Conservation (phyloP, 2,797 vertebrate species). For the Fratercula arctica region DNA sequence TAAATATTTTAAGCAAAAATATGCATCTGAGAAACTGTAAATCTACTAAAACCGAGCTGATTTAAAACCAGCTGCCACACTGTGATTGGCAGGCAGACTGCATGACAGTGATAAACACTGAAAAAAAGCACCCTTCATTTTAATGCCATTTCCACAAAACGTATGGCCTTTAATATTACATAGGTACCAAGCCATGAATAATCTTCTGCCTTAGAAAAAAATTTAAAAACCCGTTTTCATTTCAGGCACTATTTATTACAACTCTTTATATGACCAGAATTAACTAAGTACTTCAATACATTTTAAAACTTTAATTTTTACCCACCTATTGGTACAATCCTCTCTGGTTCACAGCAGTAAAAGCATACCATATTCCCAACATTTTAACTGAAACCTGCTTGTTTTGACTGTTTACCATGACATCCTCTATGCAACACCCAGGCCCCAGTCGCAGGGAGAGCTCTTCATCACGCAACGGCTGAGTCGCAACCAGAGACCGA, state of each 20-base stretch:
- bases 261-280: background rate
- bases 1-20: background rate
- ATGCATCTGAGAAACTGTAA: background rate
- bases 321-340: conserved; percentile 87
- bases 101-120: background rate
- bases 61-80: background rate
- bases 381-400: conserved; percentile 68
- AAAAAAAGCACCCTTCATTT: background rate
- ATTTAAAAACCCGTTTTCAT: background rate
- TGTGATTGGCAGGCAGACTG: background rate
- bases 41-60: background rate
- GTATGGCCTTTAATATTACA: background rate
- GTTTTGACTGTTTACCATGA: background rate
- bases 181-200: background rate
- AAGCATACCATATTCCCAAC: conserved; percentile 89
- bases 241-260: background rate
- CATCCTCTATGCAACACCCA: background rate
- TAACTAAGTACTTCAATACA: background rate
- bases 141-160: background rate
- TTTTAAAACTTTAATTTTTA: conserved; percentile 27
- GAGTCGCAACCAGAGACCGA: background rate
- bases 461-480: background rate
- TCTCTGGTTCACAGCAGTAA: conserved; percentile 86
- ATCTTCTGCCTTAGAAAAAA: background rate
- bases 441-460: background rate